Evolutionary conservation across 2,113 vertebrate genomes (phyloP).

Genomic region (Microcebus jonahi): DNA sequence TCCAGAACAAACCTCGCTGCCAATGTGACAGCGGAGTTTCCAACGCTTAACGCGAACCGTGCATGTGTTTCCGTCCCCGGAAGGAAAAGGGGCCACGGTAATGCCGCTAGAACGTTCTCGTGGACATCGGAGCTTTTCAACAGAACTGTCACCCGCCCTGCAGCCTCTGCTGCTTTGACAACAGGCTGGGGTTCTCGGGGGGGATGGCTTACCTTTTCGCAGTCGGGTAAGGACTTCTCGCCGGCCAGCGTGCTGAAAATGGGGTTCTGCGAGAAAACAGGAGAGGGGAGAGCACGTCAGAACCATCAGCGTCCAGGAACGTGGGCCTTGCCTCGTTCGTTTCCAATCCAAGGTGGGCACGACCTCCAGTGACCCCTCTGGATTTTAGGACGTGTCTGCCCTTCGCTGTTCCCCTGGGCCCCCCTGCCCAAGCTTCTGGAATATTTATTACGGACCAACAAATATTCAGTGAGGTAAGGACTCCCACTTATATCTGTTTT

Average conservation of each 20-base stretch:
- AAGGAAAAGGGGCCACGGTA: not conserved
- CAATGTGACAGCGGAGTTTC: not conserved
- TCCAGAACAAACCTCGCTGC: not conserved
- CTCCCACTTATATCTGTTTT: not conserved
- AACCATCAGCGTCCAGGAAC: not conserved
- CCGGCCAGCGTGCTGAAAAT: slow-evolving; percentile 80
- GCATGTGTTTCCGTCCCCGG: not conserved
- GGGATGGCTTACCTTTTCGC: slow-evolving; percentile 76
- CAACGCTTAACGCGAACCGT: slow-evolving; percentile 3
- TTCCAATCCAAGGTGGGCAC: not conserved
- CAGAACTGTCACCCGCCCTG: not conserved
- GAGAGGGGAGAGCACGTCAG: slow-evolving; percentile 9
- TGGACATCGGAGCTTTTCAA: not conserved
- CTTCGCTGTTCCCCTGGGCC: not conserved
- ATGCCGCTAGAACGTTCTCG: not conserved
- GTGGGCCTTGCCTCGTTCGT: not conserved
- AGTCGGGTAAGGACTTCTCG: slow-evolving; percentile 80
- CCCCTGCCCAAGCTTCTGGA: not conserved
- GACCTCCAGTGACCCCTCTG: not conserved
- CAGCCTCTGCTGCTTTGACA: not conserved
- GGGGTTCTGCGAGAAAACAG: slow-evolving; percentile 80
- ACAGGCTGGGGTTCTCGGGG: not conserved
- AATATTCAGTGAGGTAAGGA: not conserved
- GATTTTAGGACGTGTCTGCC: not conserved
- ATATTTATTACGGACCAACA: not conserved